These are phyloP conservation scores for Tenrec ecaudatus DNA, from an alignment of 2,113 vertebrate genomes.

Conservation along the genomic window DNA sequence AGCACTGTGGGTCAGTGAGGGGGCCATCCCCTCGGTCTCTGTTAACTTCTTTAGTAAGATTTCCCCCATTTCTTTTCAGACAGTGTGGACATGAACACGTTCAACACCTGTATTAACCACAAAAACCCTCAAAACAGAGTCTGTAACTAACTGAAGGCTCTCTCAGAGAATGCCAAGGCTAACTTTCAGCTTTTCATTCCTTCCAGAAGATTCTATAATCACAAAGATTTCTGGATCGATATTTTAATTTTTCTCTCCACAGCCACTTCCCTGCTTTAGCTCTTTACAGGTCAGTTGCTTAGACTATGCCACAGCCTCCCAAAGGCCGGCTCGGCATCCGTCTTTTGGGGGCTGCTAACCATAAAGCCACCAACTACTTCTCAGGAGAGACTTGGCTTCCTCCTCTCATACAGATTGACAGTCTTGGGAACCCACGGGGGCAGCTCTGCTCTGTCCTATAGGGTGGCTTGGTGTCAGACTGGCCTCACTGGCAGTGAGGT, in stretches of 20 bases:
- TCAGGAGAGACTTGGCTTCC: no score
- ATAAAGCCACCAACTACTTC: no score
- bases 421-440: no score
- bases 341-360: neutral
- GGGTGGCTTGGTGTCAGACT: no score
- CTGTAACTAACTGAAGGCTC: neutral
- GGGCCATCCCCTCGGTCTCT: no score
- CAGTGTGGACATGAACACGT: neutral
- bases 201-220: neutral
- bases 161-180: neutral
- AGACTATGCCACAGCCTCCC: neutral
- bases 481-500: no score
- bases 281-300: neutral
- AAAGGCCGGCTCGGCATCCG: neutral
- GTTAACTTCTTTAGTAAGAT: neutral
- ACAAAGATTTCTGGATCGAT: neutral
- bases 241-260: neutral
- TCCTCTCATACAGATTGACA: no score
- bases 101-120: neutral
- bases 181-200: neutral
- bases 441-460: no score
- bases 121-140: neutral
- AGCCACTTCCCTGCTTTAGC: neutral
- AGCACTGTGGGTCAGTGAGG: no score
- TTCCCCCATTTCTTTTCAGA: neutral